Percentiles rank a stretch among this genome's conserved stretches.
phyloP scores from a whole-genome alignment of 2,113 vertebrate species.

The Cariama cristata region DNA sequence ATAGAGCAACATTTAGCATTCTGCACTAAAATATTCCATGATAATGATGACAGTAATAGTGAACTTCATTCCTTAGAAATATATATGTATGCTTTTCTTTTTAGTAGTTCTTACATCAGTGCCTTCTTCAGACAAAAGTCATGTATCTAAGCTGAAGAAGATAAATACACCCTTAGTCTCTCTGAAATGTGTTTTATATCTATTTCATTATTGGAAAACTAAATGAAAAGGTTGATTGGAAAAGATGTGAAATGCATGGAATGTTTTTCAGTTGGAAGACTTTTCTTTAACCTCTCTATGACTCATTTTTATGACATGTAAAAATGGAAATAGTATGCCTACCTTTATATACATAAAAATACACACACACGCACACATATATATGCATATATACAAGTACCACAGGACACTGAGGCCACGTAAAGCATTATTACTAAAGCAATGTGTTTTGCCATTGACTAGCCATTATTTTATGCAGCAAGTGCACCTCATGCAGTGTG shows the following conservation, averaged over 20 bases:
- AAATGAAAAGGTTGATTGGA: background rate
- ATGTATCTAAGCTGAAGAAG: background rate
- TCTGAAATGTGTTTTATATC: background rate
- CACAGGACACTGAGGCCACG: background rate
- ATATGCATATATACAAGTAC: background rate
- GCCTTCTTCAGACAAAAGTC: background rate
- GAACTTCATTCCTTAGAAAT: background rate
- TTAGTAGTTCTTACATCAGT: background rate
- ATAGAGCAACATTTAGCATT: background rate
- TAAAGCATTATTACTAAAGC: background rate
- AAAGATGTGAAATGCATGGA: background rate
- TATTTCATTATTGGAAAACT: background rate
- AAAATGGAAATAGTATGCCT: background rate
- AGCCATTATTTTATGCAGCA: background rate
- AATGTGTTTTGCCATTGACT: background rate
- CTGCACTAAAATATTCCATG: background rate
- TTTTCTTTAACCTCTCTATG: background rate
- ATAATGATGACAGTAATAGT: background rate
- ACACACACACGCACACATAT: accelerated
- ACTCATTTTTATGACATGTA: background rate
- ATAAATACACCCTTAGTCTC: background rate
- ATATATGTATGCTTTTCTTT: background rate
- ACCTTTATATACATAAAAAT: background rate
- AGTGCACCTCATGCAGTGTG: background rate
- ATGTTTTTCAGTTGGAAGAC: background rate